Evolutionary conservation across 2,797 vertebrate genomes (phyloP), one percentile per base, ranked within the genome.

Genomic region (Melopsittacus undulatus): DNA sequence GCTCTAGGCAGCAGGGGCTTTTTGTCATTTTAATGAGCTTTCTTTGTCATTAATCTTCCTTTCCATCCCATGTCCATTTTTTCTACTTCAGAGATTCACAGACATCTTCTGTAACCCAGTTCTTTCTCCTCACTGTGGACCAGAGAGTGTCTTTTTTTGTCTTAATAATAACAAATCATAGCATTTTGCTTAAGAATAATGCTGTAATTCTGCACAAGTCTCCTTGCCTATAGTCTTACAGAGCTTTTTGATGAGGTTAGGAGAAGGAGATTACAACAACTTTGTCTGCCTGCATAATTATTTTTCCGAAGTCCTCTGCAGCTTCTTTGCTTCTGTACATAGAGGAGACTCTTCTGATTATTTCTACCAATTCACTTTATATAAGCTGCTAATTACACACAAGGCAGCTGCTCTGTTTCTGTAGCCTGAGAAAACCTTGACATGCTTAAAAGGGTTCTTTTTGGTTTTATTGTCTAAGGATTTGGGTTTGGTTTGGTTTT

Each of bases 1-100:
- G 63, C 68, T 74, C 42, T 27, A 70, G 40, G 79, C 84, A 48
- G 63, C 80, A 86, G 75, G 66, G 59, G 62, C 57, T 90, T 89
- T 88, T 89, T 95, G 83, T 94, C 80, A 85, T 93, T 89, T 75
- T 93, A 95, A 90, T 88, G 82, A 91, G 56, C 62, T 68, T 48
- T 61, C 87, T 87, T 88, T 85, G 73, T 79, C 83, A 27, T 77
- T 76, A 48, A 79, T 49, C 68, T 66, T 52, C 45, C 68, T 84
- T 92, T 66, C 76, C 24, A 32, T 75, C 66, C 66, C 79, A 43
- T 75, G 57, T 75, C 62, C 32, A 20, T 81, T 95, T 94, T 93
- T 92, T 80, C 87, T 78, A n/a, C 69, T 86, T 36, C 52, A 79
- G 76, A 90, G 76, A 73, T 75, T 91, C 66, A 85, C 56, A 59